phyloP scores from a whole-genome alignment of 2,113 vertebrate species.

The Seriola quinqueradiata region DNA sequence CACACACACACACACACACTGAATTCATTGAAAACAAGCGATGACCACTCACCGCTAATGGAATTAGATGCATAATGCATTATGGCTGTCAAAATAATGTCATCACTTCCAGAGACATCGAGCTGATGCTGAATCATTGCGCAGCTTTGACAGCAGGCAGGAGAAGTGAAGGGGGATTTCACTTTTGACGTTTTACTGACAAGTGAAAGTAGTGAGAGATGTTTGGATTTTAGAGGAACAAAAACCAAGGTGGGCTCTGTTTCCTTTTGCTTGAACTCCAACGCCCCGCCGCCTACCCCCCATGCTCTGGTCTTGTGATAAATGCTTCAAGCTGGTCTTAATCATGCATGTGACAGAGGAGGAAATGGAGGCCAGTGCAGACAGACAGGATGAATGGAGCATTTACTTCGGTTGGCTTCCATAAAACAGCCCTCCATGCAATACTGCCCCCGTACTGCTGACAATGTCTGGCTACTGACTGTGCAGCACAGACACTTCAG shows the following conservation, averaged over 20 bases:
- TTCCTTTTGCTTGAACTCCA: constrained; percentile 51
- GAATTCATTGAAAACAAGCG: constrained; percentile 64
- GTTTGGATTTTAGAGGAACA: constrained; percentile 47
- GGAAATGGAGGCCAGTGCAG: constrained; percentile 72
- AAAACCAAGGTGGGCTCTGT: constrained; percentile 47
- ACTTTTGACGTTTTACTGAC: constrained; percentile 37
- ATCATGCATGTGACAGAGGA: constrained; percentile 81
- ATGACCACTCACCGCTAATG: constrained; percentile 60
- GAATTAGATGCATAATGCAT: constrained; percentile 65
- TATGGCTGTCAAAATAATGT: constrained; percentile 55
- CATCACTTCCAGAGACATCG: constrained; percentile 44
- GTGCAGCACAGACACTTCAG: constrained; percentile 56
- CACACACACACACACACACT: constrained; percentile 1
- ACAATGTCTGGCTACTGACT: constrained; percentile 51
- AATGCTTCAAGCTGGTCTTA: constrained; percentile 80
- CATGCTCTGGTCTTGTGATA: constrained; percentile 60
- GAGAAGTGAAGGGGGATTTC: constrained; percentile 3
- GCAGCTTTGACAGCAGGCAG: constrained; percentile 28
- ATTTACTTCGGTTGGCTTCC: constrained; percentile 70
- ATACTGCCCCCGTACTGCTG: constrained; percentile 43
- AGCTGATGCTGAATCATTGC: constrained; percentile 22
- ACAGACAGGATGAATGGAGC: constrained; percentile 75
- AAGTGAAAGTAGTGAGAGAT: constrained; percentile 34
- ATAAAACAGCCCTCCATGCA: constrained; percentile 61
- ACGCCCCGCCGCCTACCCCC: not conserved